Evolutionary conservation across 2,888 invertebrate genomes (phyloP).

Genomic region (Ferrisia virgata): DNA sequence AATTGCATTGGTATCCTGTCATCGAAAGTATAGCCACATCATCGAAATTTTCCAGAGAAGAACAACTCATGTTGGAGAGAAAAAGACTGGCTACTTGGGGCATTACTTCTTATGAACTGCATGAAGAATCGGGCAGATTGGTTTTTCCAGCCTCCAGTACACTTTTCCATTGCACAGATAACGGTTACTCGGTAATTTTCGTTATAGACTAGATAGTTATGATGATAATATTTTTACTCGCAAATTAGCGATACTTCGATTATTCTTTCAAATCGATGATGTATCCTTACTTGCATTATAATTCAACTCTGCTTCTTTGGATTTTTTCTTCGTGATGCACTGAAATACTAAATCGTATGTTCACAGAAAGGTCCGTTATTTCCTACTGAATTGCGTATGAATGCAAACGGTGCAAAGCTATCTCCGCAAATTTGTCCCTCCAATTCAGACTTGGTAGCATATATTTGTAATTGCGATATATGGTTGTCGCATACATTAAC

Average conservation of each 20-base stretch:
- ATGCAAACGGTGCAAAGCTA: constrained; percentile 66
- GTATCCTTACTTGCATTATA: not conserved
- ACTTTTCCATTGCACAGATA: constrained; percentile 79
- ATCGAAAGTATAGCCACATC: constrained; percentile 59
- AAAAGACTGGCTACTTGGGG: constrained; percentile 90
- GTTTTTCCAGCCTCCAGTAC: constrained; percentile 88
- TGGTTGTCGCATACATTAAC: constrained; percentile 73
- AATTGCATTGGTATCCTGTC: constrained; percentile 78
- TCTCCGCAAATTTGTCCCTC: constrained; percentile 81
- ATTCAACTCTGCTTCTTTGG: constrained; percentile 28
- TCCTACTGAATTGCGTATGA: constrained; percentile 66
- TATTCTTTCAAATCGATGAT: not conserved
- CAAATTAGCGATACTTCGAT: not conserved
- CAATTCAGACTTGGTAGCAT: constrained; percentile 78
- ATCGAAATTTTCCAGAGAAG: constrained; percentile 77
- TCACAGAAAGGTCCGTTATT: constrained; percentile 62
- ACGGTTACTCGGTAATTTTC: constrained; percentile 63
- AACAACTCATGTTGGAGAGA: constrained; percentile 85
- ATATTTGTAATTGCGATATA: constrained; percentile 84
- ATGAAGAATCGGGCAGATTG: constrained; percentile 75
- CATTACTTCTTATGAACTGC: constrained; percentile 88
- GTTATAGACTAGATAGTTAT: too few relatives aligned
- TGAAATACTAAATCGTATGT: constrained; percentile 44
- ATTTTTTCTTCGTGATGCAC: too few relatives aligned
- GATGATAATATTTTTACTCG: too few relatives aligned